Base-by-base conservation (phyloP, 2,113 vertebrate species). In the Rhinoderma darwinii region DNA sequence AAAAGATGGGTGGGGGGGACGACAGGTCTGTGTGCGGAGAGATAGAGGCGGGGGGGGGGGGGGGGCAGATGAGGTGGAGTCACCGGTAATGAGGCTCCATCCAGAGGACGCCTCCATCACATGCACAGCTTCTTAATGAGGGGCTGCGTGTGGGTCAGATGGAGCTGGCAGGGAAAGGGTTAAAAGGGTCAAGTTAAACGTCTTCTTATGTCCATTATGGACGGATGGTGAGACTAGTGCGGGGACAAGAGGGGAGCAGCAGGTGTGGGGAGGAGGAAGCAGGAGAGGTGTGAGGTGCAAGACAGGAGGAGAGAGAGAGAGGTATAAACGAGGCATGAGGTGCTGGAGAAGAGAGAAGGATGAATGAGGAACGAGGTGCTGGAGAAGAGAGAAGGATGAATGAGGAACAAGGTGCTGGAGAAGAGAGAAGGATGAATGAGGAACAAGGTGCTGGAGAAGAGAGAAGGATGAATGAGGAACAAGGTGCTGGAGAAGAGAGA, bases 21-120 rank as follows among this genome's bases (percentile, higher is more conserved):
- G 43, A 83, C 68, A 74, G 82, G 82, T 59, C 68, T 56, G 47
- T 68, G 66, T 17, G 79, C 54, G 44, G 56, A 30, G n/a, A 32
- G 43, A 51, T n/a, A 7, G 27, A 9, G 59, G 61, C 61, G 20
- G 56, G 35, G 27, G 14, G 59, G 61, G 80, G 20, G 56, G 35
- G 30, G 54, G 18, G n/a, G 78, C 7, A 18, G 35, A 66, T 30
- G 50, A 37, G 59, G 59, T 18, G 77, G 47, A 35, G 50, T 25
- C 47, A 51, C 25, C 4, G 68, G 25, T 56, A 20, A n/a, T 3
- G 30, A 50, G 8, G 44, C 75, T 25, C 37, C n/a, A 76, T 17
- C 9, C 14, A 27, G 1, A 32, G 44, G 51, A 41, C 20, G 78
- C 54, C 54, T 41, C 35, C 56, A n/a, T 61, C 56, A 81, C 56